Base-by-base conservation (phyloP, 2,888 invertebrate species). In the Microplitis deprimator region DNA sequence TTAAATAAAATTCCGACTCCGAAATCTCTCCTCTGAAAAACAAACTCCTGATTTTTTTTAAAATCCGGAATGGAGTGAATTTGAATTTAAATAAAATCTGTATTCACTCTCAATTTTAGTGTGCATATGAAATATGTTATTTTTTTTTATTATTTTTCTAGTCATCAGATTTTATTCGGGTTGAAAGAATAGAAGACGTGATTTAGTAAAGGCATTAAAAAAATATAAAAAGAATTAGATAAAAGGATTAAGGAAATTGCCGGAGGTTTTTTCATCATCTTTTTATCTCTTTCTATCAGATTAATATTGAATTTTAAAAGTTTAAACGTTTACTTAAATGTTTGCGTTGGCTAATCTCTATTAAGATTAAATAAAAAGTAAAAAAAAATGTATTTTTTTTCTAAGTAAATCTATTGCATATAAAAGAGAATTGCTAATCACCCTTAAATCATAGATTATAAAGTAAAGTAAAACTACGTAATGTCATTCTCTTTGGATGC, bases 171-270 rank as follows among this genome's bases (percentile, higher is more conserved):
- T 71, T 76, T 72, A 72, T 76, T 41, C 76, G 16, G 50, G 13
- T 16, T 60, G 62, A 39, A 8, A 50, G 38, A 69, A 77, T 73
- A 62, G 64, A 70, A 73, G 73, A 40, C 61, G 62, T 77, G 73
- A 77, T 77, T 77, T 77, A 77, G 65, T 67, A 38, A n/a, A 16
- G 67, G 59, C 67, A 73, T 65, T 20, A 38, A 20, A 29, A 40
- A 61, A 68, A 40, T 10, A 38, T 39, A 72, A 72, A 29, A 50
- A 38, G 50, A 59, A 7, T 59, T 50, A 39, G 39, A 41, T 38
- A 68, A 69, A 61, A 64, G 76, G 69, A 69, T 73, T 77, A 73
- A 77, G 69, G 40, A 77, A 77, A 77, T 77, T 65, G 64, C 73
- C 50, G 29, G 59, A 40, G 50, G 73, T 38, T 77, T 69, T 40